Conservation (phyloP, 2,113 vertebrate genomes). For the Python bivittatus region DNA sequence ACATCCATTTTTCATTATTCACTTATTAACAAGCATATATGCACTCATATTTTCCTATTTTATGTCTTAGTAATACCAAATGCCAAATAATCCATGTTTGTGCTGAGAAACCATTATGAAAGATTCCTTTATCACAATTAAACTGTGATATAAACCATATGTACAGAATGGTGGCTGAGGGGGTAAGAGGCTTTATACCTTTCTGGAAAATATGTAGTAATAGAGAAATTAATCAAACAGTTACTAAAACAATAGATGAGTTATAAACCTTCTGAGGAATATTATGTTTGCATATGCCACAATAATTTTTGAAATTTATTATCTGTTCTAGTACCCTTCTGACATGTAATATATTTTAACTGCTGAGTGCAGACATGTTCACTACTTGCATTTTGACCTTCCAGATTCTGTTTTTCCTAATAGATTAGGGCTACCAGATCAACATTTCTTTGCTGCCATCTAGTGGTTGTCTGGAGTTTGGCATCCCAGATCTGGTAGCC, state of each 20-base stretch:
- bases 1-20: slow-evolving; percentile 43
- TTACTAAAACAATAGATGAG: slow-evolving; percentile 22
- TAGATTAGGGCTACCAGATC: not conserved
- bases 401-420: slow-evolving; percentile 28
- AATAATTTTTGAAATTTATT: slow-evolving; percentile 18
- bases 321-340: not conserved
- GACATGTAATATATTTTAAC: not conserved
- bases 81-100: not conserved
- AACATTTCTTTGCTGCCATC: not conserved
- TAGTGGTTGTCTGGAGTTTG: not conserved
- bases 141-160: not conserved
- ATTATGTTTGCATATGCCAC: not conserved
- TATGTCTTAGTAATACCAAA: not conserved
- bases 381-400: slow-evolving; percentile 23
- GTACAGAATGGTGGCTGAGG: not conserved
- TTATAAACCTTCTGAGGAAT: slow-evolving; percentile 11
- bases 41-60: not conserved
- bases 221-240: slow-evolving; percentile 23
- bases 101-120: not conserved
- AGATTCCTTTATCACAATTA: not conserved
- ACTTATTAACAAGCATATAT: slow-evolving; percentile 15
- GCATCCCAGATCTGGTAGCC: not conserved
- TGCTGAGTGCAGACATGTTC: slow-evolving; percentile 34
- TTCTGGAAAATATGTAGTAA: not conserved
- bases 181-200: not conserved